Conservation (phyloP, 2,797 vertebrate genomes). For the Spinibarbus caldwelli region DNA sequence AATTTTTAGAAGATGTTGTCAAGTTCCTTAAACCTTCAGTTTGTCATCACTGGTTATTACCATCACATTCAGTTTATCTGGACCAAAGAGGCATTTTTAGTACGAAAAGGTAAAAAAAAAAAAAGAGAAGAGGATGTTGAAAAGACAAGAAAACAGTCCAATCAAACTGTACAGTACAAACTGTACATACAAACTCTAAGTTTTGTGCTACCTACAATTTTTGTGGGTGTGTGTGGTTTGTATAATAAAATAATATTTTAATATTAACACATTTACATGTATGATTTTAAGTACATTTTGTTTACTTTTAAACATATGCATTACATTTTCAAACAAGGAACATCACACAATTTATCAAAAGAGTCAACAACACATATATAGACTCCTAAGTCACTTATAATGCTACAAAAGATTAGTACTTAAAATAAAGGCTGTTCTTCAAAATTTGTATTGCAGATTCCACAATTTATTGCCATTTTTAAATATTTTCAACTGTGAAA, state of each 20-base stretch:
- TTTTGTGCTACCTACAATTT: too few species aligned
- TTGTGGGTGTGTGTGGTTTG: neutral
- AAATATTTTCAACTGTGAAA: too few species aligned
- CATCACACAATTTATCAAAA: too few species aligned
- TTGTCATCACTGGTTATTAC: conserved; percentile 29
- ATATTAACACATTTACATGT: neutral
- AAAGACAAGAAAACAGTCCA: neutral
- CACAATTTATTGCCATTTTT: too few species aligned
- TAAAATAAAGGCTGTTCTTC: too few species aligned
- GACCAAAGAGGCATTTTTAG: neutral
- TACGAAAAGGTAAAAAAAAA: too few species aligned
- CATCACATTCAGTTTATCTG: conserved; percentile 8
- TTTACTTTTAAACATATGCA: neutral
- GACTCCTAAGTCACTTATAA: too few species aligned
- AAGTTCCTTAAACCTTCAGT: conserved; percentile 40
- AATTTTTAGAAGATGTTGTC: conserved; percentile 5
- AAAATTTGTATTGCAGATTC: too few species aligned
- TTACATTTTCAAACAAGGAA: neutral
- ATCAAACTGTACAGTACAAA: neutral
- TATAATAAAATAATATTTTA: neutral
- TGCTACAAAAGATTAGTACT: too few species aligned
- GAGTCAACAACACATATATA: too few species aligned
- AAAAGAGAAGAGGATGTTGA: neutral
- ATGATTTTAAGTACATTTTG: neutral
- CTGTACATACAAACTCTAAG: too few species aligned